Evolutionary conservation across 1,140 invertebrate species (phyloP).

Genomic region (Panulirus ornatus): DNA sequence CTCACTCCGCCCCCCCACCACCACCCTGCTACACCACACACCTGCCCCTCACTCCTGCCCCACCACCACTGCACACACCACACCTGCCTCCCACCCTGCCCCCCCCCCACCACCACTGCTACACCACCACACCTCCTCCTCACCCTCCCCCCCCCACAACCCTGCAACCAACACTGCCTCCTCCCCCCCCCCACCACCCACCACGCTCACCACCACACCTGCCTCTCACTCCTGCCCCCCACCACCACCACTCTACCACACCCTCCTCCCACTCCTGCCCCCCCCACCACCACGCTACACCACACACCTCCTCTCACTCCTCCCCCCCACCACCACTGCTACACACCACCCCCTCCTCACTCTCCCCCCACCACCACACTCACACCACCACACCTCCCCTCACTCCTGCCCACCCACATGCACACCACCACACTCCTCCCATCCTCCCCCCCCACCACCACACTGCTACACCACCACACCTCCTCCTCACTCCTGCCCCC

Average conservation of each 20-base stretch:
- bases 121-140: neutral
- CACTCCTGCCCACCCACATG: neutral
- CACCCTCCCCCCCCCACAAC: too few relatives aligned
- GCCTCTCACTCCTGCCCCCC: neutral
- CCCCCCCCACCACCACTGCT: neutral
- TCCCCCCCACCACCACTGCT: neutral
- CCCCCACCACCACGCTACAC: neutral
- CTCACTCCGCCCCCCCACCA: neutral
- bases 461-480: neutral
- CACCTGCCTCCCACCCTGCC: neutral
- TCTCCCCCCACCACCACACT: neutral
- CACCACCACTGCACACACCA: neutral
- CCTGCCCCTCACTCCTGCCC: neutral
- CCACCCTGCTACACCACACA: neutral
- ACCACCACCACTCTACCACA: neutral
- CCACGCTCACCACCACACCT: neutral
- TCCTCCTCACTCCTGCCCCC: neutral
- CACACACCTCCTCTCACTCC: neutral
- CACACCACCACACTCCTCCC: neutral
- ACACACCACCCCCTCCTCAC: neutral
- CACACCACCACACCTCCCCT: neutral
- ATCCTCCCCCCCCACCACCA: neutral
- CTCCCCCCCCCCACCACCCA: neutral
- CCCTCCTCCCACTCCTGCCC: neutral
- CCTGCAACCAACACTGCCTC: neutral